A percentile compares a stretch with the other conserved stretches of the same genome.
phyloP scores from a whole-genome alignment of 2,888 invertebrate genomes.

The Troides helena region DNA sequence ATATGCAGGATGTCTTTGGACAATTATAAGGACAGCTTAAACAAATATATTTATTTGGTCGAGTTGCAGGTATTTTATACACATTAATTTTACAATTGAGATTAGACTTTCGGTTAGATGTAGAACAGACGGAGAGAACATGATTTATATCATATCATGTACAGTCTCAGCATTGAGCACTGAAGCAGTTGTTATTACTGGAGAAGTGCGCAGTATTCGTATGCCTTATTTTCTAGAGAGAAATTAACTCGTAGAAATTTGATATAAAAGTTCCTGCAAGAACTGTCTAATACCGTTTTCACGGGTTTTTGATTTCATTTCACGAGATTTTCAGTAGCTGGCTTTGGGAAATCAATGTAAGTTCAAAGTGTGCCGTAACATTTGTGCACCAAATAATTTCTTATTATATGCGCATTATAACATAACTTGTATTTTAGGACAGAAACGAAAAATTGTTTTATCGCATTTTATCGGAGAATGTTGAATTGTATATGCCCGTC shows the following conservation, averaged over 20 bases:
- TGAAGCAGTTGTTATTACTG: too few relatives aligned
- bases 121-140: too few relatives aligned
- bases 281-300: too few relatives aligned
- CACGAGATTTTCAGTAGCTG: background rate
- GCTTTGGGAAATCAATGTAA: background rate
- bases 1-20: slow-evolving; percentile 94
- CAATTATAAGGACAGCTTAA: slow-evolving; percentile 93
- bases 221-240: too few relatives aligned
- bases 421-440: slow-evolving; percentile 80
- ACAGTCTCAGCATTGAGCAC: too few relatives aligned
- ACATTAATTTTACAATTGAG: background rate
- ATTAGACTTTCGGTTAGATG: too few relatives aligned
- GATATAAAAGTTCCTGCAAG: too few relatives aligned
- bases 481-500: slow-evolving; percentile 96
- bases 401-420: background rate
- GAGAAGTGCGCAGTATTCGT: too few relatives aligned
- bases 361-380: background rate
- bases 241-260: too few relatives aligned
- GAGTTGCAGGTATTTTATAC: slow-evolving; percentile 83
- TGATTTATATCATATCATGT: too few relatives aligned
- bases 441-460: slow-evolving; percentile 98
- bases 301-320: too few relatives aligned
- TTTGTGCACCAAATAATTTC: background rate
- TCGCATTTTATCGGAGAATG: slow-evolving; percentile 92
- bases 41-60: slow-evolving; percentile 96